Conservation (phyloP, 2,888 invertebrate genomes). For the Hyppa rectilinea region DNA sequence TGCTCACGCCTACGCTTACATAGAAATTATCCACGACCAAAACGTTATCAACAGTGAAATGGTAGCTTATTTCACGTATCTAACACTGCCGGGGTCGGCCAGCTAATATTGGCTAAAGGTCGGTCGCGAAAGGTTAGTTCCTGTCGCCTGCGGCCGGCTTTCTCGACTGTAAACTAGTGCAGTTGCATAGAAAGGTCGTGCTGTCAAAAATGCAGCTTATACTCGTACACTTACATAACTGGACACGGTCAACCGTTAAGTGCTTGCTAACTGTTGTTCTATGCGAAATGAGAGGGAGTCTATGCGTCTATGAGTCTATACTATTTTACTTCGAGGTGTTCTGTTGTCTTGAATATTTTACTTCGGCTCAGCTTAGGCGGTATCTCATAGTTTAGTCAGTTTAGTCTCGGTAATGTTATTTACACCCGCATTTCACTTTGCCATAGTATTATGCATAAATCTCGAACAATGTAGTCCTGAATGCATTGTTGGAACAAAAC, state of each 20-base stretch:
- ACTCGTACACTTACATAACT: slow-evolving; percentile 66
- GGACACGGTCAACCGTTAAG: slow-evolving; percentile 54
- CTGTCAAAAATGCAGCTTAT: slow-evolving; percentile 70
- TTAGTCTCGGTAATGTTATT: slow-evolving; percentile 43
- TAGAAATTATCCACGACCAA: slow-evolving; percentile 77
- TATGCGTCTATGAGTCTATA: slow-evolving; percentile 37
- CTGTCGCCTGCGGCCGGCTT: slow-evolving; percentile 84
- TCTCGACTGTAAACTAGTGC: slow-evolving; percentile 87
- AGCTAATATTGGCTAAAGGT: slow-evolving; percentile 84
- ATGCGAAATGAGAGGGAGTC: slow-evolving; percentile 41
- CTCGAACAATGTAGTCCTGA: slow-evolving; percentile 39
- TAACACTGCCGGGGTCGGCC: slow-evolving; percentile 80
- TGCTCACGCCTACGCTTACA: slow-evolving; percentile 84
- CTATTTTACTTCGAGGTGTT: slow-evolving; percentile 16
- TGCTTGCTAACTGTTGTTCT: slow-evolving; percentile 52
- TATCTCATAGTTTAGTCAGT: slow-evolving; percentile 40
- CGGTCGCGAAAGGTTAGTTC: slow-evolving; percentile 85
- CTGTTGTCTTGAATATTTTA: slow-evolving; percentile 49
- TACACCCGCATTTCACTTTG: slow-evolving; percentile 50
- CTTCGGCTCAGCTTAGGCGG: slow-evolving; percentile 16
- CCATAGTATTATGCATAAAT: slow-evolving; percentile 39
- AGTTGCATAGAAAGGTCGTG: slow-evolving; percentile 74
- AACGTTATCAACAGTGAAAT: slow-evolving; percentile 81
- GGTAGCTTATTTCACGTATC: slow-evolving; percentile 83
- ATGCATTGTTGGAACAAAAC: slow-evolving; percentile 38